Evolutionary conservation across 2,797 vertebrate genomes (phyloP).

Genomic region (Astyanax mexicanus): DNA sequence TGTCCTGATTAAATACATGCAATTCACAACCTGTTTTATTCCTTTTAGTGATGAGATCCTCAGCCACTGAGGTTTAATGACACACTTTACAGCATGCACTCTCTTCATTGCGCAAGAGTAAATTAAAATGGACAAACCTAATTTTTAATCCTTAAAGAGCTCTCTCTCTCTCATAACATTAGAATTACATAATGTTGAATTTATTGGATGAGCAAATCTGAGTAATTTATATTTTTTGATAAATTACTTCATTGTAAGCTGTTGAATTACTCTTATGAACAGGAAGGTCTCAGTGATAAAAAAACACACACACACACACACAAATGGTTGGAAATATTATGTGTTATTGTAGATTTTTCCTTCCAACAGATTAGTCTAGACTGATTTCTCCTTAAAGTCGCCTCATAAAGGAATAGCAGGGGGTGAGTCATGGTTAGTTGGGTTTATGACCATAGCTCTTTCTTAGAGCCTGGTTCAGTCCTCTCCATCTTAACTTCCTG

Average conservation of each 20-base stretch:
- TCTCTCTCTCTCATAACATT: constrained; percentile 13
- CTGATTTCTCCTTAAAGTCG: constrained; percentile 1
- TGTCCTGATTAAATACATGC: constrained; percentile 11
- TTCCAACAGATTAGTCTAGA: background rate
- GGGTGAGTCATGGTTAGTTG: constrained; percentile 22
- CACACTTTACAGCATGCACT: constrained; percentile 11
- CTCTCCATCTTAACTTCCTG: constrained; percentile 51
- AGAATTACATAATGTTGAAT: background rate
- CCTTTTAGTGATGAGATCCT: constrained; percentile 6
- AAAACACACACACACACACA: too few species aligned
- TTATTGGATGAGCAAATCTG: constrained; percentile 11
- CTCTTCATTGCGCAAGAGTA: constrained; percentile 18
- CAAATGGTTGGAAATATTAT: background rate
- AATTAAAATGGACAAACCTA: constrained; percentile 31
- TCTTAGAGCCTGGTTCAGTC: constrained; percentile 33
- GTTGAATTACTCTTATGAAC: background rate
- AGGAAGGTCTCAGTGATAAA: background rate
- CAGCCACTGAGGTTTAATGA: constrained; percentile 10
- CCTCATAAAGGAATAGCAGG: constrained; percentile 29
- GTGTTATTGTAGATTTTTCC: background rate
- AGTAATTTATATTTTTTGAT: background rate
- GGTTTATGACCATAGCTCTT: constrained; percentile 21
- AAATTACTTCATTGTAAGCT: background rate
- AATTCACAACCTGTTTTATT: constrained; percentile 5
- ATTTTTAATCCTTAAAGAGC: constrained; percentile 23